Conservation (phyloP, 2,888 invertebrate genomes). For the Patella depressa region DNA sequence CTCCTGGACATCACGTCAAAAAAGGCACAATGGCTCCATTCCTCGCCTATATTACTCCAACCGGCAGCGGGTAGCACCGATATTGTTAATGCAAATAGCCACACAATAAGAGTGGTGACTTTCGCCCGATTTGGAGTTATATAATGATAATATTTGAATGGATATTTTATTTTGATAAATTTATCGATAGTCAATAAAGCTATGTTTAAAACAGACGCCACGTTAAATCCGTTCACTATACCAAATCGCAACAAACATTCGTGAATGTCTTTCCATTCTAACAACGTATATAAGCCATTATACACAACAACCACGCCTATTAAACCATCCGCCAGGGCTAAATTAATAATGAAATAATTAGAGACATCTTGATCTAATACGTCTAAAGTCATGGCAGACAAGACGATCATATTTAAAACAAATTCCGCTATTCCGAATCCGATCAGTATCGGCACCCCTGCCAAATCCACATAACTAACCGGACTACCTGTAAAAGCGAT, state of each 20-base stretch:
- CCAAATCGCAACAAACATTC: constrained; percentile 22
- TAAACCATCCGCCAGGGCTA: constrained; percentile 20
- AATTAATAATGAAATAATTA: constrained; percentile 21
- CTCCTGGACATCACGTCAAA: constrained; percentile 21
- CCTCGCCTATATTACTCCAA: constrained; percentile 11
- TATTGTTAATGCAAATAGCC: constrained; percentile 15
- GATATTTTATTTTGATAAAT: constrained; percentile 21
- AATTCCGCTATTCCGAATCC: constrained; percentile 16
- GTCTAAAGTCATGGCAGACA: constrained; percentile 8
- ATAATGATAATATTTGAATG: constrained; percentile 11
- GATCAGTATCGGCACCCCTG: constrained; percentile 16
- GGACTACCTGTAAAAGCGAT: constrained; percentile 23
- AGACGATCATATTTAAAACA: constrained; percentile 15
- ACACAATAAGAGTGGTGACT: neutral
- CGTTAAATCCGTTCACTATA: constrained; percentile 17
- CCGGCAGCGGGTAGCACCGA: constrained; percentile 14
- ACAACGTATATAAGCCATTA: constrained; percentile 20
- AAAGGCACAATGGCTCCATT: constrained; percentile 13
- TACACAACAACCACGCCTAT: constrained; percentile 19
- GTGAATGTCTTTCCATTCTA: constrained; percentile 21
- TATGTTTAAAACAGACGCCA: constrained; percentile 22
- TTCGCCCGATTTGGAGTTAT: constrained; percentile 15
- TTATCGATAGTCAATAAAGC: constrained; percentile 17
- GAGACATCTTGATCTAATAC: constrained; percentile 12
- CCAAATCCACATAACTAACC: constrained; percentile 12